A percentile compares a stretch with the other conserved stretches of the same genome.
These are phyloP conservation scores for Menidia menidia DNA, from an alignment of 2,797 vertebrate species.

Conservation along the genomic window DNA sequence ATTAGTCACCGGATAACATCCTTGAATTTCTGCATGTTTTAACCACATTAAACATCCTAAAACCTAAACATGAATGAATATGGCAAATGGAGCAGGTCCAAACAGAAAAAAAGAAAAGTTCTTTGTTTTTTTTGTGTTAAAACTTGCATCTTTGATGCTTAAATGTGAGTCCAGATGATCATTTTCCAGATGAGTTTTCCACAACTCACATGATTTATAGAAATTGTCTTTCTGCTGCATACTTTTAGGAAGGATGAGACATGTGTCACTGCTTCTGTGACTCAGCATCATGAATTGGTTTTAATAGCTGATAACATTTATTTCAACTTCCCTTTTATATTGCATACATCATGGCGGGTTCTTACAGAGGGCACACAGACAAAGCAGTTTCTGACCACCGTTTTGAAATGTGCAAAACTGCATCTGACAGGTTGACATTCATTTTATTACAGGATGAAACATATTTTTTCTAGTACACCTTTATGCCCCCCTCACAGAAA, in stretches of 20 bases:
- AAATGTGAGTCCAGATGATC: no score
- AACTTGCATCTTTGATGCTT: neutral
- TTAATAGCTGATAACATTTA: neutral
- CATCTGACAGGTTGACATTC: conserved; percentile 67
- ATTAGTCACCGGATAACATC: neutral
- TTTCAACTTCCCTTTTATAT: conserved; percentile 42
- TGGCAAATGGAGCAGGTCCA: no score
- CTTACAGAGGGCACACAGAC: conserved; percentile 33
- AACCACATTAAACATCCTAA: neutral
- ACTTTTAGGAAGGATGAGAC: neutral
- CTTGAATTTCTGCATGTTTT: neutral
- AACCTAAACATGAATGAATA: no score
- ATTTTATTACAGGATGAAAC: conserved; percentile 73
- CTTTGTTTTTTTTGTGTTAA: neutral
- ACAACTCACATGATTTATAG: neutral
- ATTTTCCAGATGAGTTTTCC: neutral
- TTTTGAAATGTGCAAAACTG: conserved; percentile 54
- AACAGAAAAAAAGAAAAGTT: no score
- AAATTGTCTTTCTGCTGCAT: neutral
- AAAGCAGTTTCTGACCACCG: conserved; percentile 14
- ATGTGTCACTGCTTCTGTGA: conserved; percentile 18
- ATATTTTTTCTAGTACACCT: neutral
- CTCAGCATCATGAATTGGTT: conserved; percentile 30
- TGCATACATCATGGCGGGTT: conserved; percentile 12
- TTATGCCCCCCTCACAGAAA: no score